Evolutionary conservation across 2,113 vertebrate genomes (phyloP).

Genomic region (Tympanuchus pallidicinctus): DNA sequence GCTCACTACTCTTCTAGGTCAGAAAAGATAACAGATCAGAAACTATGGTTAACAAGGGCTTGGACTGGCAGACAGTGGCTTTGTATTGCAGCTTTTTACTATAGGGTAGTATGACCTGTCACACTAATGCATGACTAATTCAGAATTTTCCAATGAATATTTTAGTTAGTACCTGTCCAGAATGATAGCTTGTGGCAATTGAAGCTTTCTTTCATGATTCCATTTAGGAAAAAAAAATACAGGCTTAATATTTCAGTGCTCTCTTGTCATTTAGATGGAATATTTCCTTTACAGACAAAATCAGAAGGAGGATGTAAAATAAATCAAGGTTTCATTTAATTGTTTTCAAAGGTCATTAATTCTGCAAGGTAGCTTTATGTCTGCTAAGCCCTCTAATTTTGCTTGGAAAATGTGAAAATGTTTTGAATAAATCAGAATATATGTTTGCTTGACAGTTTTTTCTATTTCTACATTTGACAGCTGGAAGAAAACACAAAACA

Average conservation of each 20-base stretch:
- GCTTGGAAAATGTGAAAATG: neutral
- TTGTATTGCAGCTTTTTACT: neutral
- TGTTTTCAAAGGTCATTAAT: neutral
- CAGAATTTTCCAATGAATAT: neutral
- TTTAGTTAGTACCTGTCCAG: neutral
- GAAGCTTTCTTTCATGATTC: neutral
- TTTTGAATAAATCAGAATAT: neutral
- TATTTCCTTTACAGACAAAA: neutral
- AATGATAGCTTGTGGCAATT: neutral
- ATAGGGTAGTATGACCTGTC: neutral
- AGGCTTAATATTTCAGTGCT: neutral
- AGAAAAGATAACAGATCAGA: neutral
- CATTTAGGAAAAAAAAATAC: neutral
- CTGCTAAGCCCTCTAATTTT: neutral
- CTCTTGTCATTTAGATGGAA: neutral
- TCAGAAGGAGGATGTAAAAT: neutral
- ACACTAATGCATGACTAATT: neutral
- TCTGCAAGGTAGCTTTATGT: neutral
- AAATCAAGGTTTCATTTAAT: neutral
- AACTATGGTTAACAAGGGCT: neutral
- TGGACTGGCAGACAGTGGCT: neutral
- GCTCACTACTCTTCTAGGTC: neutral
- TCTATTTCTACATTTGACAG: neutral
- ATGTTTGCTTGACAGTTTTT: neutral
- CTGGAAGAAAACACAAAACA: neutral